A percentile compares a stretch with the other conserved stretches of the same genome.
Conservation (phyloP, 2,113 vertebrate species). For the Psophia crepitans region DNA sequence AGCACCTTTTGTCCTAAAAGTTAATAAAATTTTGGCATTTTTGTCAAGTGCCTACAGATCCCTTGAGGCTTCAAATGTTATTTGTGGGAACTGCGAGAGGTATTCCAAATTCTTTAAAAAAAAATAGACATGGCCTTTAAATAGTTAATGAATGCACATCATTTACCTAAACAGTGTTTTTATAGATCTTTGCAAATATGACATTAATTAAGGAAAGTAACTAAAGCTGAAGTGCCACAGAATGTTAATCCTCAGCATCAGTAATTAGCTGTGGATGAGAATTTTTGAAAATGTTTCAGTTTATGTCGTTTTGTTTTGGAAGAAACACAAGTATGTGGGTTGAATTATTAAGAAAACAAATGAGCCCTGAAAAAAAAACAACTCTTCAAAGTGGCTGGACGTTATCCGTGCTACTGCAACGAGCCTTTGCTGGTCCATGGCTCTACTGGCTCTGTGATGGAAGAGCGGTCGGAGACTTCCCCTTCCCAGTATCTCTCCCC, state of each 20-base stretch:
- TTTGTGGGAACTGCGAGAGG: neutral
- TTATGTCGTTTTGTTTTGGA: conserved; percentile 45
- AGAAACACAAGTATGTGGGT: conserved; percentile 30
- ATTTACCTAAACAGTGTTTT: conserved; percentile 66
- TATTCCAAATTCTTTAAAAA: neutral
- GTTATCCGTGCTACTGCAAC: neutral
- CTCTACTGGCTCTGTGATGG: neutral
- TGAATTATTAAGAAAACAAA: conserved; percentile 47
- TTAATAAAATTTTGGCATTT: neutral
- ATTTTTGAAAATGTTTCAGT: conserved; percentile 48
- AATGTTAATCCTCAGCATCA: conserved; percentile 61
- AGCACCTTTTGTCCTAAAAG: neutral
- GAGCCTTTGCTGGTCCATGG: neutral
- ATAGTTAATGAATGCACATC: conserved; percentile 50
- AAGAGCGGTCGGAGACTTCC: neutral
- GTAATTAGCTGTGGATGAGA: conserved; percentile 54
- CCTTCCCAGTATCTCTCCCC: neutral
- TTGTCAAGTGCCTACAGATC: neutral
- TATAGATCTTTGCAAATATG: conserved; percentile 64
- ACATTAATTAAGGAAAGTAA: conserved; percentile 68
- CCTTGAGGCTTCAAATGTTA: neutral
- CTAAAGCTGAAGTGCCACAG: conserved; percentile 58
- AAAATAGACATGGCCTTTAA: neutral
- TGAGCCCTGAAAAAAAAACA: neutral
- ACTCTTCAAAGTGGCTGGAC: neutral